These are phyloP conservation scores for Drosophila pallidifrons DNA, from an alignment of 1,140 invertebrate genomes.

Conservation along the genomic window DNA sequence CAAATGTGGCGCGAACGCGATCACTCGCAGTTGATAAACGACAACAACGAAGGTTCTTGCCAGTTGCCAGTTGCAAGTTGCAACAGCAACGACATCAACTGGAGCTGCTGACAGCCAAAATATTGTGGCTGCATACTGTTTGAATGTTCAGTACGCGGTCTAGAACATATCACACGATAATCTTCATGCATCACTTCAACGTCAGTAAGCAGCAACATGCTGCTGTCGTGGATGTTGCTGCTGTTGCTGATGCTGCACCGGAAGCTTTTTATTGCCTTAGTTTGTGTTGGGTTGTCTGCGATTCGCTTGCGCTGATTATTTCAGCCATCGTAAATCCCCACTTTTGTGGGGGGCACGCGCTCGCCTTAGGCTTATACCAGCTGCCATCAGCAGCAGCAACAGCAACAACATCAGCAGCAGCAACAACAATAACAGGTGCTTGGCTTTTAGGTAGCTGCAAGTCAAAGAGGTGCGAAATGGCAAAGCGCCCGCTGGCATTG, in stretches of 20 bases:
- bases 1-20: slow-evolving; percentile 72
- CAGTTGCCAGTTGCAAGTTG: slow-evolving; percentile 14
- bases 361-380: slow-evolving; percentile 50
- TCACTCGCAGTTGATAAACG: slow-evolving; percentile 75
- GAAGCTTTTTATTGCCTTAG: slow-evolving; percentile 80
- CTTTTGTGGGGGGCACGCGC: slow-evolving; percentile 78
- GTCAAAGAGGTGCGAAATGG: slow-evolving; percentile 82
- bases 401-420: slow-evolving; percentile 22
- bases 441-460: slow-evolving; percentile 65
- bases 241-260: slow-evolving; percentile 56
- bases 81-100: slow-evolving; percentile 36
- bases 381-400: slow-evolving; percentile 35
- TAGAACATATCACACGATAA: slow-evolving; percentile 82
- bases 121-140: slow-evolving; percentile 48
- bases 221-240: slow-evolving; percentile 27
- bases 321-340: slow-evolving; percentile 69
- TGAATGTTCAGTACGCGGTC: slow-evolving; percentile 44
- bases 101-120: slow-evolving; percentile 64
- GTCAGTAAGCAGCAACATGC: slow-evolving; percentile 60
- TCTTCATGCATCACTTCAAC: slow-evolving; percentile 80
- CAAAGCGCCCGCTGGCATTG: slow-evolving; percentile 79
- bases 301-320: slow-evolving; percentile 80
- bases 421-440: slow-evolving; percentile 60
- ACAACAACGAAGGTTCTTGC: slow-evolving; percentile 51
- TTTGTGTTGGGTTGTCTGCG: slow-evolving; percentile 55